A percentile compares a stretch with the other conserved stretches of the same genome.
phyloP scores from a whole-genome alignment of 2,797 vertebrate genomes.

The Knipowitschia caucasica region DNA sequence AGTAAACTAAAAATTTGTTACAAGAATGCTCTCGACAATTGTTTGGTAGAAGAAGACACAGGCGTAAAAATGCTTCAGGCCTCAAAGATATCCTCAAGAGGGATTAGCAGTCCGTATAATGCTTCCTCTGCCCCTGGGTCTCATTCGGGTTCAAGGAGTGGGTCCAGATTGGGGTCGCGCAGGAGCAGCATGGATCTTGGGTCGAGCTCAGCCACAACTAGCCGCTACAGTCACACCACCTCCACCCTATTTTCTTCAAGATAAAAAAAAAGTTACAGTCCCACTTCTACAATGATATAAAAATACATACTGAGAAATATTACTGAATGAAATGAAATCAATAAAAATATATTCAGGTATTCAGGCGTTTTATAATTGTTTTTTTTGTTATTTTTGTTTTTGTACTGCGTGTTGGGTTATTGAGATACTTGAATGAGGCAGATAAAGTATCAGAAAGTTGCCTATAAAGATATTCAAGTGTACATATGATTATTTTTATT shows the following conservation, averaged over 20 bases:
- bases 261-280: slow-evolving; percentile 35
- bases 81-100: slow-evolving; percentile 85
- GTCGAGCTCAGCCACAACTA: slow-evolving; percentile 52
- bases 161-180: slow-evolving; percentile 76
- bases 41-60: slow-evolving; percentile 86
- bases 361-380: too few species aligned
- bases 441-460: too few species aligned
- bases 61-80: slow-evolving; percentile 90
- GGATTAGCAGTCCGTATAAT: slow-evolving; percentile 93
- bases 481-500: too few species aligned
- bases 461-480: too few species aligned
- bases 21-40: slow-evolving; percentile 89
- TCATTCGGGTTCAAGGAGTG: slow-evolving; percentile 80
- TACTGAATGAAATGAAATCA: too few species aligned
- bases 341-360: too few species aligned
- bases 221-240: slow-evolving; percentile 34
- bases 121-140: slow-evolving; percentile 85
- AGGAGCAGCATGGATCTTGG: slow-evolving; percentile 86
- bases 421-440: background rate
- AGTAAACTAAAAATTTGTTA: slow-evolving; percentile 95
- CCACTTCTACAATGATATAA: background rate
- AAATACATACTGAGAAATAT: background rate
- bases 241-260: slow-evolving; percentile 35
- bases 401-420: background rate
- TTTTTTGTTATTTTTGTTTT: background rate